Evolutionary conservation across 2,113 vertebrate genomes (phyloP).

Genomic region (Sula dactylatra): DNA sequence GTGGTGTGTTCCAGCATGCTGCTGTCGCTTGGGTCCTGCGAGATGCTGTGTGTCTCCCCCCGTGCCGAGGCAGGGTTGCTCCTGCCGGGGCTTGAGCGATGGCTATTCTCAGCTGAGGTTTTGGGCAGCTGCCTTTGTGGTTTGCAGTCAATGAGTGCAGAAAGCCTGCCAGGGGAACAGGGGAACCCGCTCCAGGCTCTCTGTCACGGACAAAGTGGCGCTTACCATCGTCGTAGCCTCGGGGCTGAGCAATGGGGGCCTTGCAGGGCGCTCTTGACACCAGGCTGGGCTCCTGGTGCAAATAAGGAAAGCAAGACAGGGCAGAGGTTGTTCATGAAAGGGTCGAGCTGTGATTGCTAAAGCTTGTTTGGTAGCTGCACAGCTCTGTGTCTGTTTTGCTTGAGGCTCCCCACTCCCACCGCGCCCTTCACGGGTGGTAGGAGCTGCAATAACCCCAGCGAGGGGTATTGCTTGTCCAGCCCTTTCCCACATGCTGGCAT

Average conservation of each 20-base stretch:
- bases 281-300: not conserved
- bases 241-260: not conserved
- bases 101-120: not conserved
- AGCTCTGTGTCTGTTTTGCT: not conserved
- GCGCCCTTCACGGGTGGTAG: not conserved
- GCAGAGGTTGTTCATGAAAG: not conserved
- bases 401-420: not conserved
- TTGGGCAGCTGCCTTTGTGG: constrained; percentile 12
- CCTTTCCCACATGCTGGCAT: not conserved
- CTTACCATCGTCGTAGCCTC: not conserved
- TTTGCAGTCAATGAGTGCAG: not conserved
- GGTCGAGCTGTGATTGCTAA: not conserved
- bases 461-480: not conserved
- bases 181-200: not conserved
- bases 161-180: not conserved
- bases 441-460: not conserved
- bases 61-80: not conserved
- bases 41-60: not conserved
- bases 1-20: not conserved
- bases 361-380: not conserved
- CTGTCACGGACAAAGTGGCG: accelerated
- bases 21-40: not conserved
- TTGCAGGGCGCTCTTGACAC: accelerated
- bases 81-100: not conserved
- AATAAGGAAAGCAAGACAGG: not conserved